Percentiles rank a stretch among this genome's conserved stretches.
These are phyloP conservation scores for Anabas testudineus DNA, from an alignment of 2,797 vertebrate genomes.

Conservation along the genomic window DNA sequence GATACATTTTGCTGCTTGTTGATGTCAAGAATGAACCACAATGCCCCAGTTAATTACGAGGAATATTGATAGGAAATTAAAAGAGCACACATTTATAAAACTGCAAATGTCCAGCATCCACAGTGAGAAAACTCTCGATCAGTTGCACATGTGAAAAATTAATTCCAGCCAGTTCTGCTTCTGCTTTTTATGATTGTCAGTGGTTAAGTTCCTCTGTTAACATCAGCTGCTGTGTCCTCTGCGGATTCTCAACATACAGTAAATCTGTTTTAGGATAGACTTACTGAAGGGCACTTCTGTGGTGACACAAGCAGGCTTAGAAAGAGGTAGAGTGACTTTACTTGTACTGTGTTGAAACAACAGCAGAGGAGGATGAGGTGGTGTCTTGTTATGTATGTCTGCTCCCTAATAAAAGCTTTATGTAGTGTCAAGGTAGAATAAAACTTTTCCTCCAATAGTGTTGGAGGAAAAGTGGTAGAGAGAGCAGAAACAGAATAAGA, in stretches of 20 bases:
- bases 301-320: background rate
- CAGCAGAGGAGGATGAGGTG: background rate
- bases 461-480: slow-evolving; percentile 10
- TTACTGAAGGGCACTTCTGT: background rate
- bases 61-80: background rate
- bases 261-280: background rate
- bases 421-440: slow-evolving; percentile 63
- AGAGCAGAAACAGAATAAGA: slow-evolving; percentile 69
- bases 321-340: slow-evolving; percentile 11
- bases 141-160: background rate
- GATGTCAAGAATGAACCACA: background rate
- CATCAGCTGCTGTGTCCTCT: background rate
- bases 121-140: background rate
- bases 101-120: background rate
- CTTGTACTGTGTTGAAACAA: slow-evolving; percentile 6
- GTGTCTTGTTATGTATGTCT: slow-evolving; percentile 17
- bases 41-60: background rate
- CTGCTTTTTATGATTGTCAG: background rate
- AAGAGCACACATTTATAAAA: background rate
- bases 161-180: background rate
- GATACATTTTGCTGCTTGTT: background rate
- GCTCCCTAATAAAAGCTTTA: slow-evolving; percentile 75
- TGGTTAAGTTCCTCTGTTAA: background rate
- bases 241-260: background rate
- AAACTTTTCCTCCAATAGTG: too few species aligned